A percentile compares a stretch with the other conserved stretches of the same genome.
These are phyloP conservation scores for Octomys mimax DNA, from an alignment of 2,797 vertebrate genomes.

Conservation along the genomic window DNA sequence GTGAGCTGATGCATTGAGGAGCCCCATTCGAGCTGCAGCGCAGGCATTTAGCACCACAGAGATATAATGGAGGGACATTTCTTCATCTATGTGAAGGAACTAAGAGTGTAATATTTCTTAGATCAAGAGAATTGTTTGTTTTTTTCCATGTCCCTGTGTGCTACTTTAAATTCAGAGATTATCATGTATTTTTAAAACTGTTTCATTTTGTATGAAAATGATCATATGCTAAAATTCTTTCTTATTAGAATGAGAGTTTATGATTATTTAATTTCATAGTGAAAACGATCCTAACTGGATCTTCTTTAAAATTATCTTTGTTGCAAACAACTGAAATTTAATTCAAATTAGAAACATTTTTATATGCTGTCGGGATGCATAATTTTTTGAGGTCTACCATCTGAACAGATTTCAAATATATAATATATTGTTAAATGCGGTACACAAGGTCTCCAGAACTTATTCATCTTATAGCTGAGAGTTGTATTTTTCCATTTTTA, in stretches of 20 bases:
- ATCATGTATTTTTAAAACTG: conserved; percentile 22
- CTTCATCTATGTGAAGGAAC: neutral
- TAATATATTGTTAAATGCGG: neutral
- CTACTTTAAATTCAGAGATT: conserved; percentile 8
- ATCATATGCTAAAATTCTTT: neutral
- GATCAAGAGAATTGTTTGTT: neutral
- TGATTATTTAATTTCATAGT: conserved; percentile 49
- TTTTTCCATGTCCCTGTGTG: neutral
- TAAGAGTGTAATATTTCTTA: neutral
- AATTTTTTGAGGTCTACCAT: neutral
- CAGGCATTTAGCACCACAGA: neutral
- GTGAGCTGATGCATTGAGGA: no score
- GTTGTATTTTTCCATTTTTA: neutral
- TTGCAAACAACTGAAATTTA: conserved; percentile 47
- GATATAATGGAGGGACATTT: neutral
- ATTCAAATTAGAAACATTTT: conserved; percentile 52
- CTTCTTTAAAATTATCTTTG: neutral
- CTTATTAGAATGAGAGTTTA: conserved; percentile 7
- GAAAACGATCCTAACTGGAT: neutral
- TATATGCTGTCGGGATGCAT: neutral
- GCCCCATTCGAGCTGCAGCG: neutral
- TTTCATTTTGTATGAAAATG: neutral
- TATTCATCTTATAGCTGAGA: neutral
- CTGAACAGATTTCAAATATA: neutral
- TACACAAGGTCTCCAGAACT: neutral